Base-by-base conservation (phyloP, 2,113 vertebrate genomes). In the Hippocampus barbouri region DNA sequence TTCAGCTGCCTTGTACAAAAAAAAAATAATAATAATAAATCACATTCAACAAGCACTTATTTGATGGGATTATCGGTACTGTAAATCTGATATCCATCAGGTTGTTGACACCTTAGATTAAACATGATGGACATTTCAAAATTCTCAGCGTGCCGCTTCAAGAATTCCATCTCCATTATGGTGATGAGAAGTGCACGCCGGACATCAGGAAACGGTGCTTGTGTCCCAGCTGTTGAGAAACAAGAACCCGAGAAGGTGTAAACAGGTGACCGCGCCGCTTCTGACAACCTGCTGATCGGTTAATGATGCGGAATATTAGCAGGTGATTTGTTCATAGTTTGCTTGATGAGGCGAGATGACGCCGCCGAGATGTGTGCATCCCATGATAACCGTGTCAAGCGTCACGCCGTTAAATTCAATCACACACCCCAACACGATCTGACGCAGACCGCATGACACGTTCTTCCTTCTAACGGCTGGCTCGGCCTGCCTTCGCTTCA, bases 281-380 rank as follows among this genome's bases (percentile, higher is more conserved):
- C 72, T 71, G 69, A 82, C 81, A 79, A 80, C 82, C 74, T 56
- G 73, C 86, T 83, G 83, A 89, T 88, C 83, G 79, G 84, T 79
- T 88, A 86, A 89, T 88, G 83, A 82, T 78, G 77, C 76, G 87
- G 75, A 38, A 71, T 74, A 79, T 85, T 79, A 74, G 79, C 83
- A 86, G 82, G 77, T 83, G 83, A 85, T 89, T 84, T 73, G 76
- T 79, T 84, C 89, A 89, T 85, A 76, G 74, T 68, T 49, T 70
- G 72, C 72, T 66, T 80, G 85, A 85, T 83, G 81, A 84, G 78
- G 79, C 69, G 56, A 73, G 74, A 87, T 89, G 72, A 73, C 54
- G 38, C 53, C 8, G 45, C 61, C 40, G 41, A 72, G 66, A 54
- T 82, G 74, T 85, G 77, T 74, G 68, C 61, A 34, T 80, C 73